A percentile compares a stretch with the other conserved stretches of the same genome.
Conservation (phyloP, 2,113 vertebrate genomes). For the Harpagus bidentatus region DNA sequence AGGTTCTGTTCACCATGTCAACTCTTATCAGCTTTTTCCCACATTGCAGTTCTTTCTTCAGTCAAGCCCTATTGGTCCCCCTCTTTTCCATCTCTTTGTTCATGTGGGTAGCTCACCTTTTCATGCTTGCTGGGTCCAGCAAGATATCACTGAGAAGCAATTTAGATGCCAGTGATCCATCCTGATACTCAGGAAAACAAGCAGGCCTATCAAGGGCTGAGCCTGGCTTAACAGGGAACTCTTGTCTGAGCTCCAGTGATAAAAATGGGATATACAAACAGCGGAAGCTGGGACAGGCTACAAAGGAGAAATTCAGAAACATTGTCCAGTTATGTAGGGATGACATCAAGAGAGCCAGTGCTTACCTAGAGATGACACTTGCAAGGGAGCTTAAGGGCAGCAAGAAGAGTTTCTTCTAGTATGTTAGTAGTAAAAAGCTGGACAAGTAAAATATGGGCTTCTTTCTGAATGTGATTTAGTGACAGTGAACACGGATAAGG, state of each 20-base stretch:
- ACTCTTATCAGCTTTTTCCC: not conserved
- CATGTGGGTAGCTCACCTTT: fast-evolving
- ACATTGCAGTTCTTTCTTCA: not conserved
- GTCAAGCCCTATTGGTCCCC: not conserved
- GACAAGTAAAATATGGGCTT: not conserved
- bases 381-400: not conserved
- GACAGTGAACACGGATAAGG: not conserved
- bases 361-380: not conserved
- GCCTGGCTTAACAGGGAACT: not conserved
- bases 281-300: not conserved
- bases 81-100: not conserved
- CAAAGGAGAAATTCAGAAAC: not conserved
- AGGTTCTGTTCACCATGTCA: not conserved
- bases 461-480: not conserved
- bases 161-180: not conserved
- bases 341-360: not conserved
- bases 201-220: not conserved
- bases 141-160: not conserved
- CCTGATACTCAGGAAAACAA: not conserved
- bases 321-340: not conserved
- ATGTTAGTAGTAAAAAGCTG: not conserved
- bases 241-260: not conserved
- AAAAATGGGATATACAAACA: not conserved
- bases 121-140: not conserved
- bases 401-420: not conserved